These are phyloP conservation scores for Temnothorax unifasciatus DNA, from an alignment of 2,888 invertebrate species.

Conservation along the genomic window DNA sequence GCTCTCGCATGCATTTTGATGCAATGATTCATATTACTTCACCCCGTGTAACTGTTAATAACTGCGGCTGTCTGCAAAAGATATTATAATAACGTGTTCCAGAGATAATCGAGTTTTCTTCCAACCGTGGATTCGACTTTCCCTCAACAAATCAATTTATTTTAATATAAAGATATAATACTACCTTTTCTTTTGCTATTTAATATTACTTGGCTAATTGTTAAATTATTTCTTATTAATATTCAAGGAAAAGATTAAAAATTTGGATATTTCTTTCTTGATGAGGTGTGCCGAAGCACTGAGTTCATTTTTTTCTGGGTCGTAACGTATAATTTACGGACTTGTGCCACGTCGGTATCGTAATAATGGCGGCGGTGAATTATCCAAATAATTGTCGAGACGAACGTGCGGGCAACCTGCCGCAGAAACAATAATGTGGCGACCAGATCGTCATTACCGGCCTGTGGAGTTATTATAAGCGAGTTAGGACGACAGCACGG, in stretches of 20 bases:
- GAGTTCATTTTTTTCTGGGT: slow-evolving; percentile 4
- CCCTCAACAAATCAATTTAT: not conserved
- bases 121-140: not conserved
- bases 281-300: not conserved
- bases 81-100: not conserved
- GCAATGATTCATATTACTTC: not conserved
- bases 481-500: slow-evolving; percentile 77
- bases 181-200: not conserved
- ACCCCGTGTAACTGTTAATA: slow-evolving; percentile 2
- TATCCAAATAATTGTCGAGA: slow-evolving; percentile 81
- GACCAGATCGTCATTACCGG: slow-evolving; percentile 79
- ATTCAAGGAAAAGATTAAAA: not conserved
- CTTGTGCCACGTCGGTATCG: slow-evolving; percentile 66
- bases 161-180: not conserved
- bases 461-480: slow-evolving; percentile 81
- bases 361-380: slow-evolving; percentile 70
- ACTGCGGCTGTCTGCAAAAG: not conserved
- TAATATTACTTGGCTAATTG: not conserved
- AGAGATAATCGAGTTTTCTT: not conserved
- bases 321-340: slow-evolving; percentile 23
- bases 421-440: slow-evolving; percentile 81
- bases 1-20: slow-evolving; percentile 4
- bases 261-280: not conserved
- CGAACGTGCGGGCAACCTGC: slow-evolving; percentile 75
- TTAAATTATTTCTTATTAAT: not conserved